Evolutionary conservation across 2,888 invertebrate genomes (phyloP).

Genomic region (Trisateles emortualis): DNA sequence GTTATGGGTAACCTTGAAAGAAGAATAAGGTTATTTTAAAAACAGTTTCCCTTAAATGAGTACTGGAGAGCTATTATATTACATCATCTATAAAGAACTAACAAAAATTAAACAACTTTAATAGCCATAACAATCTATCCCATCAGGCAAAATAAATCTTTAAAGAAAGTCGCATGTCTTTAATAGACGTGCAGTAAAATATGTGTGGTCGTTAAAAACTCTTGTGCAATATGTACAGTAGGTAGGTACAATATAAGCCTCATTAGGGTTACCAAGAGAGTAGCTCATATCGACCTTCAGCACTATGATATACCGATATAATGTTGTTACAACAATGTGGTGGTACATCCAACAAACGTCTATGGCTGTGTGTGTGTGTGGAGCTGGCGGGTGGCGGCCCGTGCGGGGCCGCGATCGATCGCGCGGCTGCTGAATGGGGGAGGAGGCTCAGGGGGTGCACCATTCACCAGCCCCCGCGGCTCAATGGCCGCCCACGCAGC

Average conservation of each 20-base stretch:
- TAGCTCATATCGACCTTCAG: slow-evolving; percentile 40
- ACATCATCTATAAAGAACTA: neutral
- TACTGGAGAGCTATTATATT: too few species aligned
- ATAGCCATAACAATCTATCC: too few species aligned
- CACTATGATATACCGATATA: slow-evolving; percentile 28
- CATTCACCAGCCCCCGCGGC: slow-evolving; percentile 83
- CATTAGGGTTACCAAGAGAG: slow-evolving; percentile 25
- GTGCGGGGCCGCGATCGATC: slow-evolving; percentile 72
- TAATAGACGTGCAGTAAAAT: neutral
- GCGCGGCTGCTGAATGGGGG: slow-evolving; percentile 70
- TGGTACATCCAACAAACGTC: slow-evolving; percentile 31
- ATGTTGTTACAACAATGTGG: slow-evolving; percentile 26
- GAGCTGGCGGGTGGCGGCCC: slow-evolving; percentile 35
- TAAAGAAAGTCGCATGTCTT: neutral
- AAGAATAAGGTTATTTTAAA: too few species aligned
- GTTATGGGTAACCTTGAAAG: too few species aligned
- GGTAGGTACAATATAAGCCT: too few species aligned
- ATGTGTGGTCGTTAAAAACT: neutral
- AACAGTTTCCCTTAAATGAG: too few species aligned
- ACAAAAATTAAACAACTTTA: neutral
- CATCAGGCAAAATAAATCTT: too few species aligned
- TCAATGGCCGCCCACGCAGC: slow-evolving; percentile 84
- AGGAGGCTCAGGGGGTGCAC: slow-evolving; percentile 63
- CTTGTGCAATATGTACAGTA: neutral
- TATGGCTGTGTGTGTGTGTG: slow-evolving; percentile 25